Conservation (phyloP, 1,140 invertebrate genomes). For the Lordiphosa clarofinis region DNA sequence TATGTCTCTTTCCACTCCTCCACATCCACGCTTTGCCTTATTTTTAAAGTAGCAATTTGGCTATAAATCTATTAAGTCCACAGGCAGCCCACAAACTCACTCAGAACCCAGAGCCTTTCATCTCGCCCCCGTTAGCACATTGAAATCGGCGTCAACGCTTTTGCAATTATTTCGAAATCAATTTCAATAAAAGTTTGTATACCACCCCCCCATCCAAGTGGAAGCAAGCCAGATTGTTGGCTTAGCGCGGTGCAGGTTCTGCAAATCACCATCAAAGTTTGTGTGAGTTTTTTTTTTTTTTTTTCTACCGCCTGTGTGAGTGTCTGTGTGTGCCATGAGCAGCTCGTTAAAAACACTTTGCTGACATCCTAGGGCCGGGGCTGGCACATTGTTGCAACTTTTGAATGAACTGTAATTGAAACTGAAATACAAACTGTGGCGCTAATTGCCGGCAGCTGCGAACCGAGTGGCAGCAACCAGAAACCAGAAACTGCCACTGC, state of each 20-base stretch:
- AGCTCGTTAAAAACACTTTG: conserved; percentile 76
- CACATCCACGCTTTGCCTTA: conserved; percentile 16
- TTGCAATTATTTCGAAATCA: conserved; percentile 75
- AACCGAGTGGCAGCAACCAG: conserved; percentile 9
- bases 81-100: conserved; percentile 28
- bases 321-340: conserved; percentile 8
- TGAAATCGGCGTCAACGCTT: conserved; percentile 55
- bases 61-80: conserved; percentile 63
- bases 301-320: not conserved
- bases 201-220: conserved; percentile 4
- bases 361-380: conserved; percentile 45
- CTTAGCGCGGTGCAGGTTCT: conserved; percentile 43
- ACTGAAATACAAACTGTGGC: conserved; percentile 61
- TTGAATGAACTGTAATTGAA: conserved; percentile 75
- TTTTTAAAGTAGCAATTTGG: conserved; percentile 44
- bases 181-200: conserved; percentile 71
- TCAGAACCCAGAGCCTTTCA: conserved; percentile 19
- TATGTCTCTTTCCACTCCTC: conserved; percentile 9
- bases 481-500: conserved; percentile 14
- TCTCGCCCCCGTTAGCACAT: conserved; percentile 34
- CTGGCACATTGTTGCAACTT: conserved; percentile 67
- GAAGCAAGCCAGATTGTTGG: conserved; percentile 64
- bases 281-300: conserved; percentile 12
- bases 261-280: conserved; percentile 54
- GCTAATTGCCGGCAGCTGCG: conserved; percentile 64